Evolutionary conservation across 2,888 invertebrate species (phyloP), one percentile per base, ranked within the genome.

Genomic region (Sphinx pinastri): DNA sequence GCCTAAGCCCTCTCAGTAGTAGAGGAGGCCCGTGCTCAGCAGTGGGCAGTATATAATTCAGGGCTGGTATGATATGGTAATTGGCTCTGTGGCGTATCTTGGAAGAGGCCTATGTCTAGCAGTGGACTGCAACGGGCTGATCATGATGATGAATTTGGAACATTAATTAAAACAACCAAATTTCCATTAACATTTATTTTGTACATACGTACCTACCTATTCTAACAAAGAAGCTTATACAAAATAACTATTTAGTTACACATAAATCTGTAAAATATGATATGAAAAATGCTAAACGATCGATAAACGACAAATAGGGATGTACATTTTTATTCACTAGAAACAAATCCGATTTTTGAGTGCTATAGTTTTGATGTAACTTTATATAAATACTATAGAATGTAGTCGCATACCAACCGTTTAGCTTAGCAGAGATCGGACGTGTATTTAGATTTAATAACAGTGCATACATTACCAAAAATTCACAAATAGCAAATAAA

Each of bases 101-200:
- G n/a, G n/a, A n/a, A n/a, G n/a, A n/a, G n/a, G n/a, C n/a, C n/a
- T n/a, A n/a, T n/a, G n/a, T n/a, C n/a, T n/a, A n/a, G n/a, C n/a
- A n/a, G n/a, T n/a, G n/a, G n/a, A n/a, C n/a, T n/a, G n/a, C n/a
- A n/a, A n/a, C n/a, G n/a, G n/a, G n/a, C n/a, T n/a, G n/a, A n/a
- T n/a, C n/a, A n/a, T n/a, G n/a, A n/a, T n/a, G n/a, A n/a, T n/a
- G n/a, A n/a, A n/a, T n/a, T 67, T 14, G 16, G 70, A 51, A 72
- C 73, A 78, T 76, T 69, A 76, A 82, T 73, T 76, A 49, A 85
- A 81, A 84, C 77, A 69, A 74, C 12, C 38, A 38, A 57, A 82
- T 79, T 88, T 86, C 81, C 73, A 83, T 86, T 85, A 89, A 90
- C 88, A 88, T 91, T 90, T 91, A 91, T 90, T 77, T 90, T 85